phyloP scores from a whole-genome alignment of 2,797 vertebrate genomes.

The Pseudochromis fuscus region DNA sequence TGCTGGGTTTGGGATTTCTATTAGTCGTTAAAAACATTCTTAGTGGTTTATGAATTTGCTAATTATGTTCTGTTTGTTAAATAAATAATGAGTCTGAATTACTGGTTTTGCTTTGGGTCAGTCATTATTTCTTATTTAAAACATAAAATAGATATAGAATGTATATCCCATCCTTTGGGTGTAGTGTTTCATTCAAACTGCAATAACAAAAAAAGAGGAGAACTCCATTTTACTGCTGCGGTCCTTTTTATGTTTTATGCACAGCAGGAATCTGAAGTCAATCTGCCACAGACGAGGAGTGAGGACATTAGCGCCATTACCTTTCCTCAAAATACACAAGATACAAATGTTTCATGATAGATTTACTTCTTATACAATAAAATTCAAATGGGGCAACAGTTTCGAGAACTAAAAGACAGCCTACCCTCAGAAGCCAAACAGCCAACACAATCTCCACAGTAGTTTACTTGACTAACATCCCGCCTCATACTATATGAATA shows the following conservation, averaged over 20 bases:
- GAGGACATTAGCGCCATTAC: conserved; percentile 34
- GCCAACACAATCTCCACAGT: conserved; percentile 44
- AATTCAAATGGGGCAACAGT: conserved; percentile 48
- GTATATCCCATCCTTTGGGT: background rate
- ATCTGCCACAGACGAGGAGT: conserved; percentile 34
- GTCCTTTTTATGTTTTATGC: conserved; percentile 36
- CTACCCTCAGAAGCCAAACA: conserved; percentile 24
- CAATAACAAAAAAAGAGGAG: conserved; percentile 39
- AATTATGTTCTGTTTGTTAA: conserved; percentile 71
- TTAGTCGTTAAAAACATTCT: conserved; percentile 37
- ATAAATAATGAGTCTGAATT: conserved; percentile 67
- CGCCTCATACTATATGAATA: conserved; percentile 72
- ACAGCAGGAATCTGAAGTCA: conserved; percentile 41
- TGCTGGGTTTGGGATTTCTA: conserved; percentile 36
- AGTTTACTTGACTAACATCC: conserved; percentile 69
- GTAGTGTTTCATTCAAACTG: conserved; percentile 9
- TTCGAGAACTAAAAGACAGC: conserved; percentile 41
- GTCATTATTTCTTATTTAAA: background rate
- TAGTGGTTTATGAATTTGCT: conserved; percentile 52
- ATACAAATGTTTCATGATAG: conserved; percentile 45
- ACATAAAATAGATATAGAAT: background rate
- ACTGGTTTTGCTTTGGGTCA: conserved; percentile 14
- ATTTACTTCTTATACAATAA: conserved; percentile 43
- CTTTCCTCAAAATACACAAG: conserved; percentile 45
- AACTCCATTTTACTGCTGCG: conserved; percentile 41